Evolutionary conservation across 2,113 vertebrate species (phyloP).

Genomic region (Casuarius casuarius): DNA sequence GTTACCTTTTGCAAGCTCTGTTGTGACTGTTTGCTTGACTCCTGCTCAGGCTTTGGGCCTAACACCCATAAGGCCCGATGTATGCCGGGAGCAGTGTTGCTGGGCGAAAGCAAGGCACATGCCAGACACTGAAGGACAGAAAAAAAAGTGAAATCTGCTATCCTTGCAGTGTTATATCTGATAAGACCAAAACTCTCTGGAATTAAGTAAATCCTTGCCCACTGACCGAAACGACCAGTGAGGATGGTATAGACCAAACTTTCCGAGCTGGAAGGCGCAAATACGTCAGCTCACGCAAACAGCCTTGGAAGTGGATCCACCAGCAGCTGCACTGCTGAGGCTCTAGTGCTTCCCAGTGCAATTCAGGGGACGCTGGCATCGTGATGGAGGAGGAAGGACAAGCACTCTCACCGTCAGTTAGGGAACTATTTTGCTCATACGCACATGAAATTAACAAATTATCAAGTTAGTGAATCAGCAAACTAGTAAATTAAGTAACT

Average conservation of each 20-base stretch:
- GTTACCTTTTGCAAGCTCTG: not conserved
- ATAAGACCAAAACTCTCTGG: not conserved
- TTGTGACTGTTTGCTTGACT: no score
- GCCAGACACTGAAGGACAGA: not conserved
- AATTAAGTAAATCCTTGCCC: not conserved
- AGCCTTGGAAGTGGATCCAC: not conserved
- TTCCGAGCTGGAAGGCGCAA: not conserved
- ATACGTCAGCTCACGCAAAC: not conserved
- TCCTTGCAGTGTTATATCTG: not conserved
- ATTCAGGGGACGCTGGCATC: not conserved
- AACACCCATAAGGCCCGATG: no score
- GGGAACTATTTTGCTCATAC: not conserved
- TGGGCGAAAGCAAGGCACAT: not conserved
- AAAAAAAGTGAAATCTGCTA: not conserved
- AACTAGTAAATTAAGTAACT: not conserved
- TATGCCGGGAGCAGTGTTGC: no score
- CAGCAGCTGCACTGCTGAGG: not conserved
- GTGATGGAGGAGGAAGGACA: not conserved
- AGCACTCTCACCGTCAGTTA: not conserved
- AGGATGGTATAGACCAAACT: not conserved
- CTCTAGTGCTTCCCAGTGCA: not conserved
- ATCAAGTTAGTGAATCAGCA: not conserved
- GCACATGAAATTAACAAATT: not conserved
- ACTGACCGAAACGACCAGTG: not conserved
- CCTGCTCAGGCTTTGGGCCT: no score